Conservation (phyloP, 2,888 invertebrate genomes). For the Trilocha varians region DNA sequence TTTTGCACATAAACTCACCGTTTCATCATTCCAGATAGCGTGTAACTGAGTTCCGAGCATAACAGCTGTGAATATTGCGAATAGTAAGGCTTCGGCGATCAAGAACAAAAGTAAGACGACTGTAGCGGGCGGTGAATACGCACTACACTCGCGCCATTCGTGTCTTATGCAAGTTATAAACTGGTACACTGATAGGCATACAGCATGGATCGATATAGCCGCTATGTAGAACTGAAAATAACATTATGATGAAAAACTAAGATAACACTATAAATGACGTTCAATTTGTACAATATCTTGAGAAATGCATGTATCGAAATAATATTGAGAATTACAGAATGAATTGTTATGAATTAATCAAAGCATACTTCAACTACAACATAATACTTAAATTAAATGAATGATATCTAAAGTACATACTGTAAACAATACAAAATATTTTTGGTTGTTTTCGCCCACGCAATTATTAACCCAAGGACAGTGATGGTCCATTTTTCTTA, state of each 20-base stretch:
- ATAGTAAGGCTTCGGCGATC: constrained; percentile 94
- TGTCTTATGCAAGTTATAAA: constrained; percentile 93
- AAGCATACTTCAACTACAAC: not conserved
- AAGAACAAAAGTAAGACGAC: constrained; percentile 93
- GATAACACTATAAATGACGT: no score
- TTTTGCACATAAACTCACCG: constrained; percentile 71
- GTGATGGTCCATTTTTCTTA: constrained; percentile 77
- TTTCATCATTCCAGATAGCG: constrained; percentile 99
- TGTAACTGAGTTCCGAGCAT: constrained; percentile 98
- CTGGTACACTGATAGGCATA: constrained; percentile 93
- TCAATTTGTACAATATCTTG: no score
- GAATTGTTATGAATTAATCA: no score
- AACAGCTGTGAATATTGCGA: constrained; percentile 97
- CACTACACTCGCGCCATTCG: constrained; percentile 96
- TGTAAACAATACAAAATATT: constrained; percentile 98
- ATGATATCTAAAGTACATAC: constrained; percentile 72
- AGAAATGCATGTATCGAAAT: no score
- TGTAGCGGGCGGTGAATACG: constrained; percentile 95
- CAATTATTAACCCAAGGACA: constrained; percentile 99
- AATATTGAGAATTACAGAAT: no score
- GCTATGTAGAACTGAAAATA: constrained; percentile 94
- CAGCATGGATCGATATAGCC: constrained; percentile 93
- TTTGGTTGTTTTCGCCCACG: constrained; percentile 99
- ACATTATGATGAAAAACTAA: no score
- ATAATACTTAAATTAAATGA: not conserved